These are phyloP conservation scores for Pipistrellus nathusii DNA, from an alignment of 2,797 vertebrate species.

Conservation along the genomic window DNA sequence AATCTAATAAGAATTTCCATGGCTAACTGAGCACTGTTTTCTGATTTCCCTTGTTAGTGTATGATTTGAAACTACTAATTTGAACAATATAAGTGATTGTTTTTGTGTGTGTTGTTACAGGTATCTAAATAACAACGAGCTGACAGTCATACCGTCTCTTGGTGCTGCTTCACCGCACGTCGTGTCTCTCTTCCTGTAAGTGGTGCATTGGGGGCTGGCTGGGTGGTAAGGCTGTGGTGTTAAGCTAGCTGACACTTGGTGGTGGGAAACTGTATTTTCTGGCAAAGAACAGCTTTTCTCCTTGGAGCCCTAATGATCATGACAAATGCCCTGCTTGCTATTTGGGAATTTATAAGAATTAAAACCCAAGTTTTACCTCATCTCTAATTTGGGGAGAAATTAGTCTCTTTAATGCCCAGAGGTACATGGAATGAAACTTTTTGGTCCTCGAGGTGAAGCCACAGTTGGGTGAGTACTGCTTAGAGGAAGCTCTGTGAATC, in stretches of 20 bases:
- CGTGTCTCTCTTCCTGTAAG: conserved; percentile 94
- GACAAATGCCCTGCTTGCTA: neutral
- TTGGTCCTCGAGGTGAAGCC: conserved; percentile 20
- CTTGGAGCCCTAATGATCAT: neutral
- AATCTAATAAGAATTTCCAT: neutral
- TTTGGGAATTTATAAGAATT: neutral
- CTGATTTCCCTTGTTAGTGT: fast-evolving
- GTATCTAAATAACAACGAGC: conserved; percentile 94
- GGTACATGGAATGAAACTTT: neutral
- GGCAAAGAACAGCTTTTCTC: neutral
- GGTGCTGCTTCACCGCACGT: conserved; percentile 90
- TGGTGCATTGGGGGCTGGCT: conserved; percentile 54
- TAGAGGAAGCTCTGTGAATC: neutral
- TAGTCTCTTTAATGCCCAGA: neutral
- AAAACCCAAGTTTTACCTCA: neutral
- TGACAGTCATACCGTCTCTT: conserved; percentile 93
- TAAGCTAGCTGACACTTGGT: neutral
- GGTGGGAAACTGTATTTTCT: neutral
- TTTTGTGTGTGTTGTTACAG: conserved; percentile 87
- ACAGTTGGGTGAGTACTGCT: neutral
- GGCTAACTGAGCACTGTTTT: neutral
- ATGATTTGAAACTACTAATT: neutral
- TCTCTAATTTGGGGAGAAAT: neutral
- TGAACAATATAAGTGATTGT: neutral
- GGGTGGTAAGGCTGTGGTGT: fast-evolving